Conservation (phyloP, 2,113 vertebrate genomes). For the Strix uralensis region DNA sequence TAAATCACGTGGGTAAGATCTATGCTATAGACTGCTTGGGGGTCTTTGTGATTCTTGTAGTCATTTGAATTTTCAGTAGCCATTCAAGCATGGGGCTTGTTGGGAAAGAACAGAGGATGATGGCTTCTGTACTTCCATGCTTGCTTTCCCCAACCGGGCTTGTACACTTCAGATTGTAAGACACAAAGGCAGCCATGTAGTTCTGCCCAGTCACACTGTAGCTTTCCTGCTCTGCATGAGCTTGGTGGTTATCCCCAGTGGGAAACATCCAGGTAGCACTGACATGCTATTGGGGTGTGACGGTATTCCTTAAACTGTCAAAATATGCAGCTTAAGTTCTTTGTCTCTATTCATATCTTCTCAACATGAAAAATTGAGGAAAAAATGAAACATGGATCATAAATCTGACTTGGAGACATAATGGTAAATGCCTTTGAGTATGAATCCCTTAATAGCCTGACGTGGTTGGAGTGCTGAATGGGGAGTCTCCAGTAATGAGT, state of each 20-base stretch:
- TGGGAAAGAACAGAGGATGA: background rate
- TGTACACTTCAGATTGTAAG: background rate
- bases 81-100: background rate
- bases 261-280: background rate
- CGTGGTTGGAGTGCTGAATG: background rate
- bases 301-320: background rate
- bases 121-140: background rate
- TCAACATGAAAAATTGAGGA: background rate
- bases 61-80: background rate
- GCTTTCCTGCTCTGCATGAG: background rate
- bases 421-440: background rate
- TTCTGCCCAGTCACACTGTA: background rate
- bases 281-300: background rate
- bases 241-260: background rate
- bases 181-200: fast-evolving
- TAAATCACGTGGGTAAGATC: background rate
- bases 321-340: background rate
- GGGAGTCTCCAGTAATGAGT: background rate
- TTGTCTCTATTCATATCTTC: background rate
- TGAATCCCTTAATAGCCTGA: fast-evolving
- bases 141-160: background rate
- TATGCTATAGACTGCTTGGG: background rate
- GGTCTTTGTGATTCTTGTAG: background rate
- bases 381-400: background rate
- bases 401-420: background rate